These are phyloP conservation scores for Edolisoma coerulescens DNA, from an alignment of 2,113 vertebrate genomes.

Conservation along the genomic window DNA sequence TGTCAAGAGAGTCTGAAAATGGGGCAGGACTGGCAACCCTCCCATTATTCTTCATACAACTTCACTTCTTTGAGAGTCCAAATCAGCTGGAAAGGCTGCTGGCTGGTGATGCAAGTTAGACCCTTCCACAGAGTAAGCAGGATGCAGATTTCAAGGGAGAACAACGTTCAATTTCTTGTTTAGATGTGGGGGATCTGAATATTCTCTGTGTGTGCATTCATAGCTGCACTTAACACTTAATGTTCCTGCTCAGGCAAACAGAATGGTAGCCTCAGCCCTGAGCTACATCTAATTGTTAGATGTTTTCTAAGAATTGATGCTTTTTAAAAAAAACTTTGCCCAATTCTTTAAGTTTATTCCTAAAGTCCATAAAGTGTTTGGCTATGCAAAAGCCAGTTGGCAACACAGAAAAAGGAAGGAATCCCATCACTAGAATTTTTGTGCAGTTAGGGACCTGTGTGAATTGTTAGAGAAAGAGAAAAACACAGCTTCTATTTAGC, in stretches of 20 bases:
- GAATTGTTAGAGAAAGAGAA: not conserved
- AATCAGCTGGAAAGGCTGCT: not conserved
- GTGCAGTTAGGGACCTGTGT: not conserved
- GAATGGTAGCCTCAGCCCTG: not conserved
- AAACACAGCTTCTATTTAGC: not conserved
- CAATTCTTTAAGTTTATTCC: not conserved
- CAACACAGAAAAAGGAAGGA: not conserved
- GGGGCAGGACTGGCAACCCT: not conserved
- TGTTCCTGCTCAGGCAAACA: not conserved
- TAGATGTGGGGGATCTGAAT: not conserved
- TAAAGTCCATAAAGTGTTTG: not conserved
- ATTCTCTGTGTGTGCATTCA: not conserved
- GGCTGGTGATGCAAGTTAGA: not conserved
- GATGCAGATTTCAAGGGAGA: not conserved
- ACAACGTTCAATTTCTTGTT: not conserved
- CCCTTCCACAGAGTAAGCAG: not conserved
- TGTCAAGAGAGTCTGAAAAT: not conserved
- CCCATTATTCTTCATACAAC: not conserved
- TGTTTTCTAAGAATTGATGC: not conserved
- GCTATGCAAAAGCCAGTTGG: not conserved
- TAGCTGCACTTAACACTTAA: not conserved
- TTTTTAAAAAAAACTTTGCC: not conserved
- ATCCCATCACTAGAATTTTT: not conserved
- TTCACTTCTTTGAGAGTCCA: not conserved
- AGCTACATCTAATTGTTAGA: not conserved